Base-by-base conservation (phyloP, 2,888 invertebrate genomes). In the Biston stratarius region DNA sequence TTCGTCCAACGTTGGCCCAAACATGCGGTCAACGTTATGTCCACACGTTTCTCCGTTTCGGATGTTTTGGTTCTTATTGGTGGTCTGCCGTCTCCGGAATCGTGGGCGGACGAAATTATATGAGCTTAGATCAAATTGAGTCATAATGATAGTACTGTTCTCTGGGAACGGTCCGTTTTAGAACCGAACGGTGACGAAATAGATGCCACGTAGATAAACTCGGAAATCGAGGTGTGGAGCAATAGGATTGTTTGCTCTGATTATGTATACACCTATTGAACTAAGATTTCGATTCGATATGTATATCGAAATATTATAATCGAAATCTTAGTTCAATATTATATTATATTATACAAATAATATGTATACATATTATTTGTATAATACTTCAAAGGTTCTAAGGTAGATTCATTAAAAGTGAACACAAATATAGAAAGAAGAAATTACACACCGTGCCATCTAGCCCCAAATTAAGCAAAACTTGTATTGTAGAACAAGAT, bases 21-120 rank as follows among this genome's bases (percentile, higher is more conserved):
- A 61, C 36, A 33, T 15, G 45, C 48, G 58, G 38, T 49, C 9
- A 40, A 6, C n/a, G 82, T 79, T 78, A 83, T 78, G 77, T 76
- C 78, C 80, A 77, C 75, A 75, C 72, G 69, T 69, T 71, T 71
- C 73, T 64, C 60, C 70, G 52, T 70, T 71, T 69, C 69, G 66
- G 56, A 69, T 68, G 60, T 71, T 73, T 69, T 69, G 64, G 51
- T 68, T 67, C 69, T 74, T 73, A 72, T 74, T 70, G 73, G 70
- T 73, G 73, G 69, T 68, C 70, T 65, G 53, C 67, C 49, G 62
- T 55, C 42, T 51, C 47, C 53, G 57, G 45, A 44, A 48, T 59
- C 51, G 70, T 72, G 67, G 70, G 69, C 59, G 67, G 57, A 49
- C 67, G 64, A 73, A 71, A 67, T 71, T 67, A 62, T 65, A 69